Conservation (phyloP, 2,888 invertebrate genomes). For the Drosophila sordidula region DNA sequence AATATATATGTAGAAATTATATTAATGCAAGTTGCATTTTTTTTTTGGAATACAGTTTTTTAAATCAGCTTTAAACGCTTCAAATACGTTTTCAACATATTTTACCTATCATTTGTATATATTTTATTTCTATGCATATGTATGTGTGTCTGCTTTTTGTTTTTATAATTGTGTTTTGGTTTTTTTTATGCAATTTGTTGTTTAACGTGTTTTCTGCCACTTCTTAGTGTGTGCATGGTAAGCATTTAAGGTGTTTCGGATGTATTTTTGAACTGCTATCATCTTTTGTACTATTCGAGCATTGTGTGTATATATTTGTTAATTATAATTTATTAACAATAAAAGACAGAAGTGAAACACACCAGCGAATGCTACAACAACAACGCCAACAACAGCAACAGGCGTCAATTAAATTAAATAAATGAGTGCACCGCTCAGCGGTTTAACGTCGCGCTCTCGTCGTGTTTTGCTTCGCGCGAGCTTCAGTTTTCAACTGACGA, state of each 20-base stretch:
- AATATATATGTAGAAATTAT: background rate
- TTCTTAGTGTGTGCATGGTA: conserved; percentile 7
- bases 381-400: conserved; percentile 37
- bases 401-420: conserved; percentile 60
- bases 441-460: conserved; percentile 20
- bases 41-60: background rate
- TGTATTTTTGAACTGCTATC: conserved; percentile 17
- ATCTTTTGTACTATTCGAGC: conserved; percentile 12
- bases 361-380: conserved; percentile 24
- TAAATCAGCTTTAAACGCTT: conserved; percentile 9
- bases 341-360: conserved; percentile 42
- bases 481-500: conserved; percentile 45
- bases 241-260: conserved; percentile 11
- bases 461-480: conserved; percentile 37
- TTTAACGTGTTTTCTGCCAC: conserved; percentile 51
- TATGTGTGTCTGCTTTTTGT: background rate
- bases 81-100: conserved; percentile 23
- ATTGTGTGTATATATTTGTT: conserved; percentile 43
- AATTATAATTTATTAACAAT: conserved; percentile 61
- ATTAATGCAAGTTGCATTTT: conserved; percentile 18
- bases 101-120: conserved; percentile 3
- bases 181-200: conserved; percentile 55
- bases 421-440: conserved; percentile 41
- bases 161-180: conserved; percentile 28
- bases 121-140: background rate